Evolutionary conservation across 2,888 invertebrate species (phyloP).

Genomic region (Dynastes maya): DNA sequence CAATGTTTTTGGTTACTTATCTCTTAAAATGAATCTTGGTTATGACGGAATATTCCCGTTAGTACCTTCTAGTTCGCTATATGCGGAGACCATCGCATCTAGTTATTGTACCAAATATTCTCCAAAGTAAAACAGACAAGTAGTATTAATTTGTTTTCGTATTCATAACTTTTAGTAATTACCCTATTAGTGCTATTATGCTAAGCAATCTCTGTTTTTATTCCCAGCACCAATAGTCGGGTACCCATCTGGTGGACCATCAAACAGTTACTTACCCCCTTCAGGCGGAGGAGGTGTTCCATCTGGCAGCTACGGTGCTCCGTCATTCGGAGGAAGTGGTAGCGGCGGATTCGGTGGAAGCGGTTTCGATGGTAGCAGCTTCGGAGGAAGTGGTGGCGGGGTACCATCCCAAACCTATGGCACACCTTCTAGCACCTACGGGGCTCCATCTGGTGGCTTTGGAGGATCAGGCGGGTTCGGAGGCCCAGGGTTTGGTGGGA

Average conservation of each 20-base stretch:
- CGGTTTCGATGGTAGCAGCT: slow-evolving; percentile 24
- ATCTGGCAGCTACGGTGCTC: slow-evolving; percentile 60
- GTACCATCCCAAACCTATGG: slow-evolving; percentile 62
- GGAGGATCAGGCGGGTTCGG: slow-evolving; percentile 56
- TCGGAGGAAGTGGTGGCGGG: slow-evolving; percentile 37
- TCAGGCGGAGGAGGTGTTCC: slow-evolving; percentile 60
- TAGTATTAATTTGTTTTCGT: no score
- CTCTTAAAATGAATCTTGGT: no score
- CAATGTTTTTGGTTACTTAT: no score
- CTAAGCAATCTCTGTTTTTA: neutral
- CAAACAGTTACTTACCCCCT: slow-evolving; percentile 42
- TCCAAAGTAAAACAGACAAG: no score
- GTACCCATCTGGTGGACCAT: slow-evolving; percentile 50
- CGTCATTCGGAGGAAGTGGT: slow-evolving; percentile 61
- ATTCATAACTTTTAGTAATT: no score
- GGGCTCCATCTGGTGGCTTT: slow-evolving; percentile 68
- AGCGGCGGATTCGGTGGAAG: slow-evolving; percentile 63
- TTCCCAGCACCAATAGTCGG: slow-evolving; percentile 47
- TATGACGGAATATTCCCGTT: no score
- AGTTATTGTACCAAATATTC: no score
- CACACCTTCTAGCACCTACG: slow-evolving; percentile 69
- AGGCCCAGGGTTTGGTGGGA: slow-evolving; percentile 59
- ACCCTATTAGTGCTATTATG: no score
- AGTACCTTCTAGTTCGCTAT: no score
- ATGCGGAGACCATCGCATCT: no score